Evolutionary conservation across 2,888 invertebrate genomes (phyloP).

Genomic region (Chloroclysta siterata): DNA sequence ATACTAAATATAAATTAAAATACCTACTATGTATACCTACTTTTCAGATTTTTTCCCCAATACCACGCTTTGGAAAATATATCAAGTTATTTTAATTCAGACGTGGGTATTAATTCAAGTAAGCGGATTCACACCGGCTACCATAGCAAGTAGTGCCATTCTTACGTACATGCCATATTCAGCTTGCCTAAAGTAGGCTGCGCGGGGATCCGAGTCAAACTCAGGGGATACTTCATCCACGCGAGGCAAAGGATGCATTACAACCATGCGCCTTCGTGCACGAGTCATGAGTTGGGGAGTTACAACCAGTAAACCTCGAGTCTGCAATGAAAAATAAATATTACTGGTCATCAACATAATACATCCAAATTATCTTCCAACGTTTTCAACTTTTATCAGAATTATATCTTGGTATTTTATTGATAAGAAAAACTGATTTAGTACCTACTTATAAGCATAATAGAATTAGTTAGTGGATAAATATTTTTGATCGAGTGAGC

Average conservation of each 20-base stretch:
- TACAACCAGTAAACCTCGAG: slow-evolving; percentile 94
- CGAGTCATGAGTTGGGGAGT: slow-evolving; percentile 98
- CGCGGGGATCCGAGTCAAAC: slow-evolving; percentile 97
- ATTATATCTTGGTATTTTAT: slow-evolving; percentile 80
- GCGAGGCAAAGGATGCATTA: slow-evolving; percentile 98
- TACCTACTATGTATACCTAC: too few relatives aligned
- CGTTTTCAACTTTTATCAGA: slow-evolving; percentile 13
- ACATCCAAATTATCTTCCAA: slow-evolving; percentile 2
- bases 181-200: slow-evolving; percentile 99
- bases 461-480: not conserved
- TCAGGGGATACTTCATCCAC: slow-evolving; percentile 97
- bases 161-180: slow-evolving; percentile 99
- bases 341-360: not conserved
- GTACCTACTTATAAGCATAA: not conserved
- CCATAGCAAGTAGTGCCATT: slow-evolving; percentile 98
- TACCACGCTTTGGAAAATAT: too few relatives aligned
- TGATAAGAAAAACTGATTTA: not conserved
- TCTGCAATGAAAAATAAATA: slow-evolving; percentile 79
- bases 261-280: slow-evolving; percentile 96
- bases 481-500: too few relatives aligned
- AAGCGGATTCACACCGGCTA: slow-evolving; percentile 88
- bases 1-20: too few relatives aligned
- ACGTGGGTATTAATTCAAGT: slow-evolving; percentile 41
- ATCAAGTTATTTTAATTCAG: too few relatives aligned
- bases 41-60: too few relatives aligned